Percentiles rank a stretch among this genome's conserved stretches.
These are phyloP conservation scores for Poeciliopsis turrubarensis DNA, from an alignment of 2,113 vertebrate species.

Conservation along the genomic window DNA sequence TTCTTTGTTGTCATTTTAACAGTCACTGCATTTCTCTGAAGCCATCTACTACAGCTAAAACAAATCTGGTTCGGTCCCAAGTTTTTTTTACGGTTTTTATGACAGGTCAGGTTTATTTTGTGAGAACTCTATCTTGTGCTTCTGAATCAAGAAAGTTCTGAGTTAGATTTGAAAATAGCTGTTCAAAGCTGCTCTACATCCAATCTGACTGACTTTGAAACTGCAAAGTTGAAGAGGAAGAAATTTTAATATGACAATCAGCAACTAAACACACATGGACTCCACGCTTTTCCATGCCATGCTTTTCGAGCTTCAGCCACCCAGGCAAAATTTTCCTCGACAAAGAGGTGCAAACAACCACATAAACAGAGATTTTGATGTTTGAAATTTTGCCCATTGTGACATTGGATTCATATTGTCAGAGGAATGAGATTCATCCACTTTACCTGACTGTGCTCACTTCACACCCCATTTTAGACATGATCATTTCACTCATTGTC, in stretches of 20 bases:
- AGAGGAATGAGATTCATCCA: slow-evolving; percentile 60
- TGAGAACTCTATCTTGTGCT: not conserved
- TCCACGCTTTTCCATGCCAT: not conserved
- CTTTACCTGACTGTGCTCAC: slow-evolving; percentile 54
- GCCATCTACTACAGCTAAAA: slow-evolving; percentile 39
- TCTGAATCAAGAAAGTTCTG: not conserved
- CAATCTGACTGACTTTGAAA: no score
- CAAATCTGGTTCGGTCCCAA: not conserved
- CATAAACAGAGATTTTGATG: slow-evolving; percentile 13
- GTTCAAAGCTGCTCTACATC: no score
- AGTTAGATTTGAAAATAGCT: no score
- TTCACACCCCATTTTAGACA: slow-evolving; percentile 44
- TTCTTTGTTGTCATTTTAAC: not conserved
- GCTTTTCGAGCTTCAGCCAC: not conserved
- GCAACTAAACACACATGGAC: no score
- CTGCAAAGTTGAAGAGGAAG: no score
- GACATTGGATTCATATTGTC: slow-evolving; percentile 23
- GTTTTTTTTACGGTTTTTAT: slow-evolving; percentile 1
- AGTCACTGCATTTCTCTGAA: not conserved
- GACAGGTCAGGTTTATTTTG: not conserved
- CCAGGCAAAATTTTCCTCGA: slow-evolving; percentile 4
- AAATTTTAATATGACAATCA: no score
- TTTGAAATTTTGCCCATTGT: slow-evolving; percentile 19
- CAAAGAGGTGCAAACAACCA: slow-evolving; percentile 19
- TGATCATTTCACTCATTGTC: slow-evolving; percentile 64